phyloP scores from a whole-genome alignment of 2,113 vertebrate species.

The Calidris pygmaea region DNA sequence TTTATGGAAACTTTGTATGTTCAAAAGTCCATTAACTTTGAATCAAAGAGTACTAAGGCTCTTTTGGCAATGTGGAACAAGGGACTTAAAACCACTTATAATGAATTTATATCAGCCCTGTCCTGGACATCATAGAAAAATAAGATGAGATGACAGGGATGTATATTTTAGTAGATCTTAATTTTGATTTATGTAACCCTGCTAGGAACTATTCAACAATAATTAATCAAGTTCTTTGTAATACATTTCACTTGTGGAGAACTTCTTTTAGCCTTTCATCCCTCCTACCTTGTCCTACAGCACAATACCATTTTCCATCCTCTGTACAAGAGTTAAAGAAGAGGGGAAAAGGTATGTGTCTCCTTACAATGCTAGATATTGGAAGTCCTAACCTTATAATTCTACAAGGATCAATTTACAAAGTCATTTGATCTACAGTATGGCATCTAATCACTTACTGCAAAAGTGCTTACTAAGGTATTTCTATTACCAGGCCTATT shows the following conservation, averaged over 20 bases:
- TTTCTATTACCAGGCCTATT: background rate
- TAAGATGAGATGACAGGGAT: background rate
- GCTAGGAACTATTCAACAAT: background rate
- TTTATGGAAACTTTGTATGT: slow-evolving; percentile 21
- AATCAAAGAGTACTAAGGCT: slow-evolving; percentile 14
- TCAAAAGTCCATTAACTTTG: slow-evolving; percentile 14
- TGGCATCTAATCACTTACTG: background rate
- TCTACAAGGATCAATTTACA: background rate
- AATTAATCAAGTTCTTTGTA: slow-evolving; percentile 1
- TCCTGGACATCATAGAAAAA: background rate
- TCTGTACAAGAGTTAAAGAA: background rate
- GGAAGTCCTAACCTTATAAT: background rate
- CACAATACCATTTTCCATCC: background rate
- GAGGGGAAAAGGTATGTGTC: background rate
- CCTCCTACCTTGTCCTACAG: background rate
- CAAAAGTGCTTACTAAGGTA: background rate
- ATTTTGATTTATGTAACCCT: background rate
- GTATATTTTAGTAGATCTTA: background rate
- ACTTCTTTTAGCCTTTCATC: background rate
- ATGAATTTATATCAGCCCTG: background rate
- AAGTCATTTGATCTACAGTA: background rate
- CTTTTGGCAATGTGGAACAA: background rate
- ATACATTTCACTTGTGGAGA: background rate
- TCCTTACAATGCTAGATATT: background rate
- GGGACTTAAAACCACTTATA: background rate